Base-by-base conservation (phyloP, 1,140 invertebrate species). In the Lithobius niger region DNA sequence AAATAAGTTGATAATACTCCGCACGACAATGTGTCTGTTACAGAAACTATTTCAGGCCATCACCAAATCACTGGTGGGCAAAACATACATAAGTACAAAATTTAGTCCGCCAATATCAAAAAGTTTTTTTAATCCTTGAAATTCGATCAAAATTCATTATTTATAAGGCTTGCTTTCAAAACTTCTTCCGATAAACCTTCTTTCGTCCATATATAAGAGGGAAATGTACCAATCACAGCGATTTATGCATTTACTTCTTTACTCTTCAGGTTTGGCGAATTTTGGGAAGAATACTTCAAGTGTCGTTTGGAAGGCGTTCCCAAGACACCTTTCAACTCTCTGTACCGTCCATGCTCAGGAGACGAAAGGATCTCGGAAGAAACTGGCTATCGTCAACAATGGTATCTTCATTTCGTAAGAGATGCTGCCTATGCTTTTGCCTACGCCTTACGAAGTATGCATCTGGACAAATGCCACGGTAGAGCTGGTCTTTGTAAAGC, bases 241-340 rank as follows among this genome's bases (percentile, higher is more conserved):
- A 72, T 65, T 59, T 73, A 24, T 78, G n/a, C n/a, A n/a, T n/a
- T n/a, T n/a, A n/a, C n/a, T n/a, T n/a, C n/a, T 36, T 47, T 13
- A 18, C 22, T 10, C 19, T 15, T 18, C 10, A 47, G 77, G 83
- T 82, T 83, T 55, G 56, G 64, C 1, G 83, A 85, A 63, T 79
- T 78, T 59, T 84, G 82, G 82, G 69, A 74, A 40, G 71, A 75
- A 15, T 73, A 77, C 49, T 82, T 82, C 59, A 55, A 63, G 28
- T 77, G 75, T 60, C 58, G 52, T 24, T 50, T 60, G 50, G 24
- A 27, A 3, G 27, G n/a, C 6, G 49, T 57, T 22, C 27, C 55
- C 10, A 44, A 47, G 19, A 64, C 59, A 3, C 59, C 55, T 1
- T 64, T 61, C 52, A 64, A 59, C 31, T 36, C 26, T 15, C 52